Evolutionary conservation across 92 coral and sea anemone genomes (phyloP).

Genomic region (Actinostola sp.): DNA sequence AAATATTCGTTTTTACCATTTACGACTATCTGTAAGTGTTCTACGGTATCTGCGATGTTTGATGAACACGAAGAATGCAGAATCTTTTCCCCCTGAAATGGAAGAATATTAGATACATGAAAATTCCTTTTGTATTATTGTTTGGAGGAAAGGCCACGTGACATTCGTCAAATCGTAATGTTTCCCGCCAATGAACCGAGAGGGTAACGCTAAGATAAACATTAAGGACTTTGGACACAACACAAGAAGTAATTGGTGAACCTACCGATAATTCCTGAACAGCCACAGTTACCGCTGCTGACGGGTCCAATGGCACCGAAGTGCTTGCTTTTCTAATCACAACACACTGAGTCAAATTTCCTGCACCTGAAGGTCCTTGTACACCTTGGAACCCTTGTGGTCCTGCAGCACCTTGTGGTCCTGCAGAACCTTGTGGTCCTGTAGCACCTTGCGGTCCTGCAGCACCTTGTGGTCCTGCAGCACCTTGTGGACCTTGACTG

Average conservation of each 20-base stretch:
- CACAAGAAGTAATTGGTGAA: background rate
- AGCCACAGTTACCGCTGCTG: background rate
- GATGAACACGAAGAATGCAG: conserved; percentile 40
- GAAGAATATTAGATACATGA: background rate
- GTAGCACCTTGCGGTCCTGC: conserved; percentile 17
- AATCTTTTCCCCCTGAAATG: conserved; percentile 55
- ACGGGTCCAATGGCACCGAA: background rate
- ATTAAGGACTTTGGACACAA: too few species aligned
- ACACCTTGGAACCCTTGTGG: background rate
- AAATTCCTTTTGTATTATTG: too few species aligned
- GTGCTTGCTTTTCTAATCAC: background rate
- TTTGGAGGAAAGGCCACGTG: too few species aligned
- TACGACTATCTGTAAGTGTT: background rate
- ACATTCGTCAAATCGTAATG: too few species aligned
- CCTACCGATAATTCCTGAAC: background rate
- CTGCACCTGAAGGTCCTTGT: conserved; percentile 29
- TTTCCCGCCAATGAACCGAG: too few species aligned
- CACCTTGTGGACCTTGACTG: conserved; percentile 31
- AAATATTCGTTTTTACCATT: conserved; percentile 5
- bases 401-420: background rate
- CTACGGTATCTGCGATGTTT: conserved; percentile 17
- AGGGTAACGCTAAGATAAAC: too few species aligned
- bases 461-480: conserved; percentile 34
- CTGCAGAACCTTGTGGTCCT: conserved; percentile 9
- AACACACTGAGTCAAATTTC: conserved; percentile 25